These are phyloP conservation scores for Calcarius ornatus DNA, from an alignment of 2,113 vertebrate species.

Conservation along the genomic window DNA sequence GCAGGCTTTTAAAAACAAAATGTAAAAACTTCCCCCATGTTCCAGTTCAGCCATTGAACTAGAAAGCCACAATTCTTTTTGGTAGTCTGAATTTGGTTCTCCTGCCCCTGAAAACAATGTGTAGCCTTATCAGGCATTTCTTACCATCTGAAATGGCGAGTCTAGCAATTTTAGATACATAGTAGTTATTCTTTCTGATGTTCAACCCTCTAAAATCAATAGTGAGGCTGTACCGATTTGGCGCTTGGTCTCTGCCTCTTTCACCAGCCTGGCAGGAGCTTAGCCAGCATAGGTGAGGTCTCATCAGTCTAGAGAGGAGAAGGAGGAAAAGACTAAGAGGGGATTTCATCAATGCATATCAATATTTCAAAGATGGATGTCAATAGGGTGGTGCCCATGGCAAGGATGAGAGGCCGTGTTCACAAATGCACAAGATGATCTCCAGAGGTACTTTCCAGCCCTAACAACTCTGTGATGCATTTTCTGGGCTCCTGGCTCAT, in stretches of 20 bases:
- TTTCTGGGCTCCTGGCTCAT: background rate
- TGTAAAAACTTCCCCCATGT: background rate
- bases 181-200: background rate
- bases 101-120: background rate
- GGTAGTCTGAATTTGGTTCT: background rate
- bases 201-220: background rate
- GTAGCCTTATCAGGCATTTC: background rate
- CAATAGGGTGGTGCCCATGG: background rate
- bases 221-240: background rate
- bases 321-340: background rate
- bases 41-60: background rate
- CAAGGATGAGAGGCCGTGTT: background rate
- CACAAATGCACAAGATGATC: background rate
- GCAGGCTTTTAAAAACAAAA: background rate
- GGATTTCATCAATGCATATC: background rate
- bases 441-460: background rate
- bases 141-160: background rate
- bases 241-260: background rate
- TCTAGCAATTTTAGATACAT: background rate
- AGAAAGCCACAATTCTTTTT: background rate
- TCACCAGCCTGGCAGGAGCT: background rate
- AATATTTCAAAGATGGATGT: background rate
- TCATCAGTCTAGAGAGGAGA: background rate
- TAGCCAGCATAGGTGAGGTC: fast-evolving
- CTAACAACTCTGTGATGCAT: background rate